Conservation (phyloP, 2,797 vertebrate species). For the Margarornis squamiger region DNA sequence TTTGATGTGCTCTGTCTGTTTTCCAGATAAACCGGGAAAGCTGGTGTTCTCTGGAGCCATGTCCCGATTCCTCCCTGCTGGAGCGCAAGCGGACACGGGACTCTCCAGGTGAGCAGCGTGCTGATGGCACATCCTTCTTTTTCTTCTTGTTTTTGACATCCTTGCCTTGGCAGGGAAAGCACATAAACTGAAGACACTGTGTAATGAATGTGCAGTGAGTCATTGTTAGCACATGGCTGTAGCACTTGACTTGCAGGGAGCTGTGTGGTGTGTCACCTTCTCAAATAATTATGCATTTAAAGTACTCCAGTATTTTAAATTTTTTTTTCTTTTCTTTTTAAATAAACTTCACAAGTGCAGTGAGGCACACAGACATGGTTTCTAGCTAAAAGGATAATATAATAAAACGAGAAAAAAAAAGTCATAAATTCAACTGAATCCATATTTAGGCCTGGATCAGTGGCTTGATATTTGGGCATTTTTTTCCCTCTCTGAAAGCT, state of each 20-base stretch:
- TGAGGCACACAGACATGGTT: neutral
- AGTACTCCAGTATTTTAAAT: neutral
- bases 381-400: neutral
- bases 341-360: neutral
- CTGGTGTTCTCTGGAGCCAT: constrained; percentile 78
- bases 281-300: neutral
- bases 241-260: constrained; percentile 13
- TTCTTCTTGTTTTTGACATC: neutral
- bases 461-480: neutral
- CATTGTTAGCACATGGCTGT: neutral
- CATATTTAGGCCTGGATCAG: neutral
- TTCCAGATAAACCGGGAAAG: constrained; percentile 90
- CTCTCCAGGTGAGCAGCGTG: constrained; percentile 64
- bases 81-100: constrained; percentile 42
- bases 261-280: neutral
- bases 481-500: neutral
- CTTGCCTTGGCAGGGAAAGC: neutral
- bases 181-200: neutral
- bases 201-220: neutral
- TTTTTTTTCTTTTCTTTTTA: neutral
- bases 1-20: neutral
- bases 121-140: neutral
- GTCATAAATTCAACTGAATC: neutral
- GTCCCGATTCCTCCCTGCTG: constrained; percentile 65
- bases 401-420: neutral